These are phyloP conservation scores for Oasisia sp. DNA, from an alignment of 2,888 invertebrate species.

Conservation along the genomic window DNA sequence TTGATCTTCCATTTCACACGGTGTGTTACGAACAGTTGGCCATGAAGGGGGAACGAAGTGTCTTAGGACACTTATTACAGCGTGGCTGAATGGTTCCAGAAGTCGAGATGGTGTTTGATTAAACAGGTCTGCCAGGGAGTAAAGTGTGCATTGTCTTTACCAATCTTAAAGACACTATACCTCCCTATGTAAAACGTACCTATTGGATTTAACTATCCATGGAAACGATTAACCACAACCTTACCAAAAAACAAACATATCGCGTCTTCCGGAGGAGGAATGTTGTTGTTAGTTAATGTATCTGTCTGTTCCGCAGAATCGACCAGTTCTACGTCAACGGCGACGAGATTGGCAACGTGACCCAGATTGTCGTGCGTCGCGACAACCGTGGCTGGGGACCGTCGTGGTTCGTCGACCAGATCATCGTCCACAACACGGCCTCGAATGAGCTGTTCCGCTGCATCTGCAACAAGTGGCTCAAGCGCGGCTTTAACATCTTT, in stretches of 20 bases:
- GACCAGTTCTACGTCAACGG: neutral
- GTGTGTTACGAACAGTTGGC: no score
- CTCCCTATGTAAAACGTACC: no score
- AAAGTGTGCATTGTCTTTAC: no score
- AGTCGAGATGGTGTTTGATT: no score
- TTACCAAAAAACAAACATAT: neutral
- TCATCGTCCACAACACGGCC: neutral
- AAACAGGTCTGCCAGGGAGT: no score
- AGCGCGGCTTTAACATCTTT: neutral
- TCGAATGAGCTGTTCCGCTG: neutral
- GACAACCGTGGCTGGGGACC: neutral
- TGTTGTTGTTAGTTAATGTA: neutral
- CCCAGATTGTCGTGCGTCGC: neutral
- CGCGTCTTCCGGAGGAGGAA: neutral
- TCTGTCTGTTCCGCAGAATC: neutral
- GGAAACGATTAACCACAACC: neutral
- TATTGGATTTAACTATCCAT: no score
- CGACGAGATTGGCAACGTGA: neutral
- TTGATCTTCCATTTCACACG: no score
- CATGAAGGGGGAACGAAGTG: no score
- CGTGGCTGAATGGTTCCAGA: no score
- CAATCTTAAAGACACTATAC: no score
- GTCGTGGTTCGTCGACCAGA: neutral
- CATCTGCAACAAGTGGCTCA: neutral
- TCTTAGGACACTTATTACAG: no score